phyloP scores from a whole-genome alignment of 2,888 invertebrate genomes.

The Heliconius hortense region DNA sequence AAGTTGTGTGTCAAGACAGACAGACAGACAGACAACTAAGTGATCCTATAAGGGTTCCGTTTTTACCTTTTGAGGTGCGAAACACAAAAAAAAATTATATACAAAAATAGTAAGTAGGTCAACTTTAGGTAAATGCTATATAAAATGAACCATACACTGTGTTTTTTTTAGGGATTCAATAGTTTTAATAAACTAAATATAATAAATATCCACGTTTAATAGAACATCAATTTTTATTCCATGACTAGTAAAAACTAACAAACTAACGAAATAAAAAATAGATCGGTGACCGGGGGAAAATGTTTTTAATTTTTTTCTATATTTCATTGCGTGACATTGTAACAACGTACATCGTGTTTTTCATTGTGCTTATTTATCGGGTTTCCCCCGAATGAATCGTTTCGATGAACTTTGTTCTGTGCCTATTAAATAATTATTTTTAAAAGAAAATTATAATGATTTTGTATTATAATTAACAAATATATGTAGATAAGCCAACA shows the following conservation, averaged over 20 bases:
- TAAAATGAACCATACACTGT: background rate
- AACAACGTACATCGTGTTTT: constrained; percentile 7
- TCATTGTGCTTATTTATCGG: constrained; percentile 2
- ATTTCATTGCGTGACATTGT: constrained; percentile 14
- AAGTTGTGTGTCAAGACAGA: too few species aligned
- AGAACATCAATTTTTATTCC: background rate
- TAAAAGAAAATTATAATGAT: background rate
- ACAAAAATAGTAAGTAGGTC: background rate
- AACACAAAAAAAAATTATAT: too few species aligned
- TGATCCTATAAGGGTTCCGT: too few species aligned
- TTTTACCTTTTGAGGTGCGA: too few species aligned
- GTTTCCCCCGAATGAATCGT: constrained; percentile 9
- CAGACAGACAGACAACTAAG: too few species aligned
- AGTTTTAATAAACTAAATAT: too few species aligned
- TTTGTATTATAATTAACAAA: too few species aligned
- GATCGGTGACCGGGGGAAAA: background rate
- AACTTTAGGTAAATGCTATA: background rate
- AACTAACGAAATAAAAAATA: background rate
- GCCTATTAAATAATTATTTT: background rate
- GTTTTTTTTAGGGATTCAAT: background rate
- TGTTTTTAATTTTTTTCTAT: background rate
- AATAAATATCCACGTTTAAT: background rate
- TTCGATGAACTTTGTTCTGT: background rate
- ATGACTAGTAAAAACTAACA: background rate
- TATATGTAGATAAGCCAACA: too few species aligned